Evolutionary conservation across 1,140 invertebrate genomes (phyloP).

Genomic region (Acromyrmex echinatior): DNA sequence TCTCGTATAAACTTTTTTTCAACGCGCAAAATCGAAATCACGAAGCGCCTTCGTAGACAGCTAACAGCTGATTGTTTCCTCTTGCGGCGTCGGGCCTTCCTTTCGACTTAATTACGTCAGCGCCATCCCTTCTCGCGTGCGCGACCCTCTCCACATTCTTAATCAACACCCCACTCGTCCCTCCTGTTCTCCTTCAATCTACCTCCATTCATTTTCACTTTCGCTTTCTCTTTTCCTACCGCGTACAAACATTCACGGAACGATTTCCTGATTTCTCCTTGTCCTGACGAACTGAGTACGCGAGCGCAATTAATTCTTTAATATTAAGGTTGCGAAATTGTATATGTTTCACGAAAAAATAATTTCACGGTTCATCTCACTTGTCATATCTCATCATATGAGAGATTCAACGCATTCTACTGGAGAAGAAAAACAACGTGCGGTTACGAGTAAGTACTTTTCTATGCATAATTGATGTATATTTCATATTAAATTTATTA

Average conservation of each 20-base stretch:
- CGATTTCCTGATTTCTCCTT: slow-evolving; percentile 6
- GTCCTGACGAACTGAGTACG: slow-evolving; percentile 34
- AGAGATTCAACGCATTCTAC: neutral
- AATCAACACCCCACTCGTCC: slow-evolving; percentile 68
- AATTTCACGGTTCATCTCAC: neutral
- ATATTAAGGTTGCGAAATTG: neutral
- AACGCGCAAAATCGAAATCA: neutral
- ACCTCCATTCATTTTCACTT: slow-evolving; percentile 69
- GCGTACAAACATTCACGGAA: slow-evolving; percentile 18
- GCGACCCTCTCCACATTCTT: slow-evolving; percentile 70
- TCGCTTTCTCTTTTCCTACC: slow-evolving; percentile 63
- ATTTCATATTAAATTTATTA: slow-evolving; percentile 13
- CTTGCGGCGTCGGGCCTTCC: slow-evolving; percentile 59
- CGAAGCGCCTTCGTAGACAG: slow-evolving; percentile 66
- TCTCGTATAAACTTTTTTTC: neutral
- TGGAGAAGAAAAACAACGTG: slow-evolving; percentile 13
- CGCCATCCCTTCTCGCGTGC: slow-evolving; percentile 60
- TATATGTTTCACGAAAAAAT: neutral
- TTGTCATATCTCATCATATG: neutral
- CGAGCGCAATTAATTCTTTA: slow-evolving; percentile 37
- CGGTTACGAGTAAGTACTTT: slow-evolving; percentile 51
- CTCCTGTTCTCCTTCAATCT: slow-evolving; percentile 37
- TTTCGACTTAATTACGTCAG: slow-evolving; percentile 79
- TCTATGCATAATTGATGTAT: neutral
- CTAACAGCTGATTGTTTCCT: slow-evolving; percentile 79